Conservation (phyloP, 1,140 invertebrate species). For the Frieseomelitta varia region DNA sequence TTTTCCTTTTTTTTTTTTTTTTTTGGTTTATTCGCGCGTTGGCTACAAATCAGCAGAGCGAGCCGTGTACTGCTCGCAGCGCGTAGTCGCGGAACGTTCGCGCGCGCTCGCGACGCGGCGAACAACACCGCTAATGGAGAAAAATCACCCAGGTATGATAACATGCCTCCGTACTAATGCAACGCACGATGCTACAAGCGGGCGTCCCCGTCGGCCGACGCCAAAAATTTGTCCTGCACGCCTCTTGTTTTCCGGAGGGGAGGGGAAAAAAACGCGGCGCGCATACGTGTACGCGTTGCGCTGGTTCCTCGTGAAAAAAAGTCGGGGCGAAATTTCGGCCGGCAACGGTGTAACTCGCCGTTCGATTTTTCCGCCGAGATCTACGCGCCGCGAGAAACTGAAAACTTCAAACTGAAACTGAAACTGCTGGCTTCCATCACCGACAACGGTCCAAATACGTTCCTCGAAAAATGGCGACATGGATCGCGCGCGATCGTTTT, state of each 20-base stretch:
- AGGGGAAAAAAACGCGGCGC: neutral
- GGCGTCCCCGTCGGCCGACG: constrained; percentile 7
- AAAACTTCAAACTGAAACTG: constrained; percentile 8
- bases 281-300: constrained; percentile 1
- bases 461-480: neutral
- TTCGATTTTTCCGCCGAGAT: constrained; percentile 31
- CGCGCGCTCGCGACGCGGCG: constrained; percentile 9
- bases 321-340: constrained; percentile 20
- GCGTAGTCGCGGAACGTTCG: constrained; percentile 40
- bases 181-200: constrained; percentile 59
- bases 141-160: constrained; percentile 69
- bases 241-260: constrained; percentile 6
- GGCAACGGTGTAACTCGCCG: neutral
- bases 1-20: neutral
- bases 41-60: constrained; percentile 64
- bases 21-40: neutral
- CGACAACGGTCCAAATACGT: neutral
- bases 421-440: neutral
- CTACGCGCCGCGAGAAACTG: constrained; percentile 6
- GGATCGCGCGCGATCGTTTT: neutral
- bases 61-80: constrained; percentile 50
- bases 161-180: constrained; percentile 66
- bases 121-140: constrained; percentile 68
- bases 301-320: neutral
- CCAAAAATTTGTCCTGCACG: constrained; percentile 22